phyloP scores from a whole-genome alignment of 2,113 vertebrate genomes.

The Ammodytes marinus region DNA sequence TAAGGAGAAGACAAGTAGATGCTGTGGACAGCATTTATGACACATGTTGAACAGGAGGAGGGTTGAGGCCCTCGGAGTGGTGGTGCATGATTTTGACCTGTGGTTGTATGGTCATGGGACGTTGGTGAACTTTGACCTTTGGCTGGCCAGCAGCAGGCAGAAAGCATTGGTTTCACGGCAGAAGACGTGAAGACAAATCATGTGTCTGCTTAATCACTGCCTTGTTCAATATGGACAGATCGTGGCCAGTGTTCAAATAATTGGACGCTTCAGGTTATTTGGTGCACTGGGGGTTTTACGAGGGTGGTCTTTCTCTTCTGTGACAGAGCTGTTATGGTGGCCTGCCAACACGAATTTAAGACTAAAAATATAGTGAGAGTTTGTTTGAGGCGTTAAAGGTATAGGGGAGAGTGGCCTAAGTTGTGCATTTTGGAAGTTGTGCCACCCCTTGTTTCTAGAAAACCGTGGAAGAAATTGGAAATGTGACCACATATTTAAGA shows the following conservation, averaged over 20 bases:
- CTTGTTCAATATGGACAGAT: conserved; percentile 26
- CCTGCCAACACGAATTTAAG: conserved; percentile 18
- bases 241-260: conserved; percentile 22
- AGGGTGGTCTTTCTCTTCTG: background rate
- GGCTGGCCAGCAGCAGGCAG: conserved; percentile 4
- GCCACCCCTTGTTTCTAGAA: no score
- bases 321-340: background rate
- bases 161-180: conserved; percentile 7
- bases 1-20: conserved; percentile 9
- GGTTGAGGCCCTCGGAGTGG: background rate
- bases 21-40: conserved; percentile 44
- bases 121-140: conserved; percentile 70
- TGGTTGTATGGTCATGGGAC: conserved; percentile 56
- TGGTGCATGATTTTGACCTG: conserved; percentile 49
- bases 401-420: no score
- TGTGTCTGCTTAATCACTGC: conserved; percentile 37
- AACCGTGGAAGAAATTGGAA: no score
- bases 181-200: conserved; percentile 32
- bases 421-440: no score
- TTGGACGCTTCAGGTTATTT: conserved; percentile 4
- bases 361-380: conserved; percentile 30
- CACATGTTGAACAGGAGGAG: conserved; percentile 47
- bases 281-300: background rate
- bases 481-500: no score
- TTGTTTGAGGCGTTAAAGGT: conserved; percentile 18